Percentiles rank a stretch among this genome's conserved stretches.
Evolutionary conservation across 2,113 vertebrate genomes (phyloP).

Genomic region (Eubucco bourcierii): DNA sequence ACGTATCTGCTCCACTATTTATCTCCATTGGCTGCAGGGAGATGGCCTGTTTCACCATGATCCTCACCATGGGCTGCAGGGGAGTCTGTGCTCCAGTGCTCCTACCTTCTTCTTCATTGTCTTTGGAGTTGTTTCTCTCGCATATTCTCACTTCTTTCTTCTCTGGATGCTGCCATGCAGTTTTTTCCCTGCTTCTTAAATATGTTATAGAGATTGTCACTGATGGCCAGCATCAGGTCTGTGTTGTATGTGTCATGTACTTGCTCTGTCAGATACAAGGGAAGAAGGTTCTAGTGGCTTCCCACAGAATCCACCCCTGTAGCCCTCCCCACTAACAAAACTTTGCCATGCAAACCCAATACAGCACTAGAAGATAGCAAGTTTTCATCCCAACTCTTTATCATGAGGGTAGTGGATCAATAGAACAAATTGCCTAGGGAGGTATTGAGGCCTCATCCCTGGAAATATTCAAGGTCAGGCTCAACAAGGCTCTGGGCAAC

Average conservation of each 20-base stretch:
- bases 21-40: not conserved
- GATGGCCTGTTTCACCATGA: not conserved
- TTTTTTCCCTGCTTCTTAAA: not conserved
- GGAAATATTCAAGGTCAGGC: too few relatives aligned
- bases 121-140: not conserved
- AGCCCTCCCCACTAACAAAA: accelerated
- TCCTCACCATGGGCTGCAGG: accelerated
- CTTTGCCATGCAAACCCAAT: not conserved
- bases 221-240: not conserved
- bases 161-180: not conserved
- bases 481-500: too few relatives aligned
- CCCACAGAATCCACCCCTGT: not conserved
- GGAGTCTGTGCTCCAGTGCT: not conserved
- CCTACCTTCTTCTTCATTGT: not conserved
- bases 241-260: accelerated
- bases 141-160: not conserved
- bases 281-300: not conserved
- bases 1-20: not conserved
- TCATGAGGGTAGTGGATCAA: too few relatives aligned
- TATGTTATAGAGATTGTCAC: not conserved
- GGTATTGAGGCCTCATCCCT: too few relatives aligned
- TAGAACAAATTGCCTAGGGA: too few relatives aligned
- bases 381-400: not conserved
- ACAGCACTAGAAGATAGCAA: not conserved
- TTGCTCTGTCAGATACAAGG: not conserved